Conservation (phyloP, 2,113 vertebrate genomes). For the Pteropus alecto region DNA sequence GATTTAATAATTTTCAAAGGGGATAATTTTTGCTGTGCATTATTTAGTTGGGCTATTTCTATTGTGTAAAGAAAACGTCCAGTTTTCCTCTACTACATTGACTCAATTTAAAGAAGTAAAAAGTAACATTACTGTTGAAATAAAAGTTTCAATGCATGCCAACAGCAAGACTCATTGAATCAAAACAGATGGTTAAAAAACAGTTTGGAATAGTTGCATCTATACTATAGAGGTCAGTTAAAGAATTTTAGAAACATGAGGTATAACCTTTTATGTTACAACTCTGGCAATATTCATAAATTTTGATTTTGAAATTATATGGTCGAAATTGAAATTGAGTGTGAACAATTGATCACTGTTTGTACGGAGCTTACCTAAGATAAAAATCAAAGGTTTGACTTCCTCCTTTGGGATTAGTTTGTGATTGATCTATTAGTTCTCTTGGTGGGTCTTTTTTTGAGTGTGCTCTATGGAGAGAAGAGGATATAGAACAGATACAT, state of each 20-base stretch:
- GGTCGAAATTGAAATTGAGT: slow-evolving; percentile 22
- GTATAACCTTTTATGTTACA: neutral
- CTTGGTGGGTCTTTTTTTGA: neutral
- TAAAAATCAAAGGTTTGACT: slow-evolving; percentile 24
- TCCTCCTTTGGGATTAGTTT: neutral
- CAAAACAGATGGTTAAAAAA: slow-evolving; percentile 15
- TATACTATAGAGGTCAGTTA: neutral
- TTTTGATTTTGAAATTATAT: slow-evolving; percentile 41
- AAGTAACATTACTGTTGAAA: neutral
- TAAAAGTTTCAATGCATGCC: neutral
- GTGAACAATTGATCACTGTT: neutral
- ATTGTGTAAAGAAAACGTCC: neutral
- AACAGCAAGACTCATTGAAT: neutral
- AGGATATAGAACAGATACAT: neutral
- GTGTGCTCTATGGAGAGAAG: neutral
- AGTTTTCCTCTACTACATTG: neutral
- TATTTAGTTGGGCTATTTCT: slow-evolving; percentile 24
- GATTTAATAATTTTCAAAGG: neutral
- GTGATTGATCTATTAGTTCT: neutral
- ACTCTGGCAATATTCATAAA: neutral
- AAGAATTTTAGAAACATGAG: slow-evolving; percentile 1
- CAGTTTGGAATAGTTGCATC: neutral
- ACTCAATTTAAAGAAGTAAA: neutral
- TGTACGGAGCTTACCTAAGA: neutral
- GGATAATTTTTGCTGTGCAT: neutral